These are phyloP conservation scores for Hylaea fasciaria DNA, from an alignment of 2,888 invertebrate genomes.

Conservation along the genomic window DNA sequence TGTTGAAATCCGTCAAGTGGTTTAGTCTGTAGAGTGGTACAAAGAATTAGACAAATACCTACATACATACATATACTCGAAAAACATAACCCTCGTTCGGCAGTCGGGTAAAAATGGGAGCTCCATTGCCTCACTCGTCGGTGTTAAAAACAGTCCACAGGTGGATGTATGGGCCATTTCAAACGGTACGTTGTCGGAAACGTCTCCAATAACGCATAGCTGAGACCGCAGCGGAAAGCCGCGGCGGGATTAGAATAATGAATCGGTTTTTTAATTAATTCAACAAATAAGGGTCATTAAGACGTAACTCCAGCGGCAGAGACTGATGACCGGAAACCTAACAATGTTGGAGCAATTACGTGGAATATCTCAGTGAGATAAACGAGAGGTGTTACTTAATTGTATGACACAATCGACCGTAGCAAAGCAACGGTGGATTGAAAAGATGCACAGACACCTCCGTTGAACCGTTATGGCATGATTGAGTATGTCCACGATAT, in stretches of 20 bases:
- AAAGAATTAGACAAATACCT: too few species aligned
- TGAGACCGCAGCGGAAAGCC: slow-evolving; percentile 12
- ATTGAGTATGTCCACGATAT: too few species aligned
- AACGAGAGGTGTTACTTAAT: too few species aligned
- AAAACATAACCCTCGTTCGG: too few species aligned
- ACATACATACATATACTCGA: too few species aligned
- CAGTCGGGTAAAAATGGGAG: too few species aligned
- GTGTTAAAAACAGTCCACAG: slow-evolving; percentile 41
- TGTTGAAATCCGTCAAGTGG: too few species aligned
- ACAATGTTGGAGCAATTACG: slow-evolving; percentile 1
- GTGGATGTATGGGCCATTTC: slow-evolving; percentile 47
- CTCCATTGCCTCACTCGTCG: background rate
- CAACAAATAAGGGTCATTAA: slow-evolving; percentile 21
- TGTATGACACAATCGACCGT: too few species aligned
- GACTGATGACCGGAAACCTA: slow-evolving; percentile 9
- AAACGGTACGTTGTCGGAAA: slow-evolving; percentile 38
- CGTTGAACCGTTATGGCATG: too few species aligned
- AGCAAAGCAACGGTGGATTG: too few species aligned
- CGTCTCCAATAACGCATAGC: slow-evolving; percentile 22
- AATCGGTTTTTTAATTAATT: slow-evolving; percentile 24
- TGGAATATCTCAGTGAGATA: background rate
- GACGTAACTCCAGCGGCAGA: slow-evolving; percentile 11
- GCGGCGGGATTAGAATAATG: slow-evolving; percentile 26
- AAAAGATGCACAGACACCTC: too few species aligned
- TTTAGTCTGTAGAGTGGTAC: too few species aligned